Evolutionary conservation across 2,113 vertebrate species (phyloP).

Genomic region (Chlorodrepanis virens): DNA sequence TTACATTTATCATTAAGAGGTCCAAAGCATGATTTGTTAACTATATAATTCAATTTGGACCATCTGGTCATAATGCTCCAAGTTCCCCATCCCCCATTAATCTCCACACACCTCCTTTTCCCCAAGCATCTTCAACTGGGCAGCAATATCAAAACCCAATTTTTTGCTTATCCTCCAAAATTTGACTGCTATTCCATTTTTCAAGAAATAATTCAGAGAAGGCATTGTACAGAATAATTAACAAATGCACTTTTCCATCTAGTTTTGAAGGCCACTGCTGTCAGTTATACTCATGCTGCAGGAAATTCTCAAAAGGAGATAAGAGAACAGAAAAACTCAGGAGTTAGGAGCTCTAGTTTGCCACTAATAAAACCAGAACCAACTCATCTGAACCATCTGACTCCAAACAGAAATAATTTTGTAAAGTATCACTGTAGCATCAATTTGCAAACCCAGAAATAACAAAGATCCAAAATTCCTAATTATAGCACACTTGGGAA

Average conservation of each 20-base stretch:
- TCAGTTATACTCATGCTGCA: not conserved
- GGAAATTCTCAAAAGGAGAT: not conserved
- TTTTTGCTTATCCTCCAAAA: not conserved
- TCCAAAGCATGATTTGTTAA: not conserved
- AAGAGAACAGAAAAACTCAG: not conserved
- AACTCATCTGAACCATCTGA: not conserved
- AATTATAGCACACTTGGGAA: not conserved
- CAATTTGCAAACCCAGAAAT: not conserved
- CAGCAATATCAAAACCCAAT: not conserved
- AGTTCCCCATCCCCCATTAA: not conserved
- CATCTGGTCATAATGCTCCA: not conserved
- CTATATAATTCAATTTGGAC: not conserved
- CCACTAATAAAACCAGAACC: not conserved
- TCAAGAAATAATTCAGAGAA: not conserved
- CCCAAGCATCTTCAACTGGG: not conserved
- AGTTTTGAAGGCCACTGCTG: not conserved
- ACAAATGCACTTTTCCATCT: not conserved
- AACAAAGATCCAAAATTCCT: not conserved
- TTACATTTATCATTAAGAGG: not conserved
- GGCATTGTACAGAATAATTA: not conserved
- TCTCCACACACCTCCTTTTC: not conserved
- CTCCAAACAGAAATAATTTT: not conserved
- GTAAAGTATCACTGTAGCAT: not conserved
- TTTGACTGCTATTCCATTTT: not conserved
- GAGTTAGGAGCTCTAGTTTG: not conserved